Percentiles rank a stretch among this genome's conserved stretches.
These are phyloP conservation scores for Pachypanchax playfairii DNA, from an alignment of 2,113 vertebrate genomes.

Conservation along the genomic window DNA sequence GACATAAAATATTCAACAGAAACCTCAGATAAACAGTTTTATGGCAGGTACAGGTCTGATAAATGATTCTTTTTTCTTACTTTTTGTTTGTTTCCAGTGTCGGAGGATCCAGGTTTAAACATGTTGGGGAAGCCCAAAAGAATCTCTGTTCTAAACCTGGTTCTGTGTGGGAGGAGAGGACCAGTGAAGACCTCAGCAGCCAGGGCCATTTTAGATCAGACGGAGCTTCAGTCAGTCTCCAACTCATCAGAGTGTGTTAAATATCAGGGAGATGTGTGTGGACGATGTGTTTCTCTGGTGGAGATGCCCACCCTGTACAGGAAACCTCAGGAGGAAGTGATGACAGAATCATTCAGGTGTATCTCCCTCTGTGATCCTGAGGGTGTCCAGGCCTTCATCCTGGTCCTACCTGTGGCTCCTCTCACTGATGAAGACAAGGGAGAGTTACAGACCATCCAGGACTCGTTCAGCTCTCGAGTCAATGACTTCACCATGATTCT, in stretches of 20 bases:
- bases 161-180: conserved; percentile 51
- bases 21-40: too few relatives aligned
- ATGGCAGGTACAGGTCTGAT: too few relatives aligned
- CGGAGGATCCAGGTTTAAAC: background rate
- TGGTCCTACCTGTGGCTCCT: conserved; percentile 36
- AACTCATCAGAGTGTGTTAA: conserved; percentile 28
- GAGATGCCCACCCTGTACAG: conserved; percentile 39
- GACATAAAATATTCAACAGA: too few relatives aligned
- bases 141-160: conserved; percentile 31
- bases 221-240: conserved; percentile 3
- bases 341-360: background rate
- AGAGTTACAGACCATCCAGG: conserved; percentile 43
- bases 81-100: background rate
- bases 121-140: background rate
- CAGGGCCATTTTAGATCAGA: conserved; percentile 26
- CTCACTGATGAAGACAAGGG: conserved; percentile 34
- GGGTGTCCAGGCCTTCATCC: conserved; percentile 39
- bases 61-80: background rate
- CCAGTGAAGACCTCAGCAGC: conserved; percentile 36
- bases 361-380: conserved; percentile 37
- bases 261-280: conserved; percentile 22
- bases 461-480: background rate
- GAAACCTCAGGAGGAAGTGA: conserved; percentile 7
- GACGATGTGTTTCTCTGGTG: background rate
- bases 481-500: conserved; percentile 38